phyloP scores from a whole-genome alignment of 1,140 invertebrate species.

The Callitettix versicolor region DNA sequence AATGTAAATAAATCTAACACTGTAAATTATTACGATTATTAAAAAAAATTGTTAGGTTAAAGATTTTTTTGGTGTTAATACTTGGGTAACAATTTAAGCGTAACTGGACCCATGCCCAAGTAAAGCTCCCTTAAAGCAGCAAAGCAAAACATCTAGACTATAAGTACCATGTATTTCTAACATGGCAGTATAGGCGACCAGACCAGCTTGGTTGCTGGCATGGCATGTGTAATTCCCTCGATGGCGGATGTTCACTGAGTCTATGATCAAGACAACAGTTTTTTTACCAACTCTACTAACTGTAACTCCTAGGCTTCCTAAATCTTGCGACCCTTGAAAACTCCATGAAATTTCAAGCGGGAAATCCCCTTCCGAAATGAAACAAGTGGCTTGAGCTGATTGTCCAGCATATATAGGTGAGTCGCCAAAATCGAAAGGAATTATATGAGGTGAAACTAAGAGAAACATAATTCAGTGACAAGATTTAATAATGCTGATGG shows the following conservation, averaged over 20 bases:
- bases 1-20: no score
- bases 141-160: no score
- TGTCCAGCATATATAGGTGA: slow-evolving; percentile 35
- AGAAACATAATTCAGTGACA: slow-evolving; percentile 4
- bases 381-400: slow-evolving; percentile 28
- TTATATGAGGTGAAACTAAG: slow-evolving; percentile 37
- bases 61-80: no score
- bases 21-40: no score
- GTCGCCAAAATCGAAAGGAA: slow-evolving; percentile 38
- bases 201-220: slow-evolving; percentile 34
- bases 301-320: slow-evolving; percentile 21
- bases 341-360: slow-evolving; percentile 27
- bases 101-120: no score
- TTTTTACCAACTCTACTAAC: slow-evolving; percentile 45
- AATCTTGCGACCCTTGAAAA: slow-evolving; percentile 22
- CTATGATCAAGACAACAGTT: slow-evolving; percentile 37
- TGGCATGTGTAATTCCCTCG: slow-evolving; percentile 40
- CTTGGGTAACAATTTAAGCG: no score
- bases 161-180: slow-evolving; percentile 26
- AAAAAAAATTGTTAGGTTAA: no score
- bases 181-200: slow-evolving; percentile 21
- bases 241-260: slow-evolving; percentile 36
- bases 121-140: no score
- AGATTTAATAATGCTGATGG: background rate
- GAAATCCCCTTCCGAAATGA: slow-evolving; percentile 30